Evolutionary conservation across 2,888 invertebrate genomes (phyloP).

Genomic region (Barypeithes pellucidus): DNA sequence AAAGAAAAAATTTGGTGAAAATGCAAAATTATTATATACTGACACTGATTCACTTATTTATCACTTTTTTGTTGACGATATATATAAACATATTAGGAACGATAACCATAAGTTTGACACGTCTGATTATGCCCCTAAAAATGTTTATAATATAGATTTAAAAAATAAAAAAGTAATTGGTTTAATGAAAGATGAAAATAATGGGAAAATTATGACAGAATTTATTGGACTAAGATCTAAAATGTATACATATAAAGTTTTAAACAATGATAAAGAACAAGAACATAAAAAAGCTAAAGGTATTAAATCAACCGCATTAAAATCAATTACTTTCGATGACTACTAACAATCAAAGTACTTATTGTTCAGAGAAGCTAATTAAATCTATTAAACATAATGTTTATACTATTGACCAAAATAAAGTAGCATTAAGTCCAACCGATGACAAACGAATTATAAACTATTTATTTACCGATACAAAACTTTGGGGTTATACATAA

Average conservation of each 20-base stretch:
- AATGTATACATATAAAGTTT: conserved; percentile 25
- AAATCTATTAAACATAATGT: conserved; percentile 10
- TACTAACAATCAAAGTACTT: conserved; percentile 7
- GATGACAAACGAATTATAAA: conserved; percentile 25
- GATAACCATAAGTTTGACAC: conserved; percentile 28
- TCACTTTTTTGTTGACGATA: conserved; percentile 35
- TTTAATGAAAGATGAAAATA: conserved; percentile 36
- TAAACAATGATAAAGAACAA: background rate
- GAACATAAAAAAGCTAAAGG: conserved; percentile 18
- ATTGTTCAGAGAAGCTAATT: background rate
- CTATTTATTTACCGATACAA: conserved; percentile 3
- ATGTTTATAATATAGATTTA: conserved; percentile 27
- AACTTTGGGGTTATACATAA: conserved; percentile 15
- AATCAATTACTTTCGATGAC: conserved; percentile 19
- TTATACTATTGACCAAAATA: background rate
- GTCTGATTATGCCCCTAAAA: conserved; percentile 22
- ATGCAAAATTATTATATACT: conserved; percentile 32
- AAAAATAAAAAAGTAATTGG: conserved; percentile 25
- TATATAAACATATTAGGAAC: conserved; percentile 23
- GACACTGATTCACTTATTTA: conserved; percentile 33
- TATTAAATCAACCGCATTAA: background rate
- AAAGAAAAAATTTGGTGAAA: conserved; percentile 5
- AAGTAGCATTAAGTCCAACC: background rate
- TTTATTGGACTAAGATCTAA: conserved; percentile 37
- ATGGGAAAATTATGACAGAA: conserved; percentile 29